Base-by-base conservation (phyloP, 1,140 invertebrate species). In the Ditylenchus dipsaci region DNA sequence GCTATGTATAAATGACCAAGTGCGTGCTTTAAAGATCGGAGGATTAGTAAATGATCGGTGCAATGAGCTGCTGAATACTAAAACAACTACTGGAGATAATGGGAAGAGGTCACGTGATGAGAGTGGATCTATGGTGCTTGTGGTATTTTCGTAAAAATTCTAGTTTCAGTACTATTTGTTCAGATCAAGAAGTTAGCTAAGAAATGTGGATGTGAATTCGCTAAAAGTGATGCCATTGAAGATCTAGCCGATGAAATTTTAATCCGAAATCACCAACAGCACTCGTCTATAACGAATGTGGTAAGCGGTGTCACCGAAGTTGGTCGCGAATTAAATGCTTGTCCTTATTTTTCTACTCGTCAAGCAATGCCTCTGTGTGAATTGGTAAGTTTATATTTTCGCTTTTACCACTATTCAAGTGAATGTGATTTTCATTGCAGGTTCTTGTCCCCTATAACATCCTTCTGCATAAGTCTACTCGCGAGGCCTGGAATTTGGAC, bases 41-140 rank as follows among this genome's bases (percentile, higher is more conserved):
- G 88, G 88, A 79, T 84, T 95, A 5, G 94, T 97, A 23, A 97
- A 97, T 88, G 94, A 97, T 84, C 88, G 89, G 76, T 97, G 95
- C 84, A 80, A 93, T 72, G 92, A 97, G 75, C 83, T 97, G 77
- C 91, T 91, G 85, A 89, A 89, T 84, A 88, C 88, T 60, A 87
- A 88, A 86, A 84, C 84, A 76, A 83, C 87, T 89, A 75, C 88
- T 88, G 81, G 90, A 90, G 21, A 88, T 96, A 8, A 87, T 29
- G 27, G 13, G 89, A 75, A 82, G 95, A 9, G 88, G 89, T 26
- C 42, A 27, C 42, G 56, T 26, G 56, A 64, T 8, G 26, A 17
- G 79, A 88, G 90, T 67, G 91, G 90, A 82, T 85, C 96, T 53
- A 84, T 97, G 0, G 90, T 97, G 27, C 19, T 42, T 63, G 62